Conservation (phyloP, 2,797 vertebrate species). For the Brachyrhaphis roseni region DNA sequence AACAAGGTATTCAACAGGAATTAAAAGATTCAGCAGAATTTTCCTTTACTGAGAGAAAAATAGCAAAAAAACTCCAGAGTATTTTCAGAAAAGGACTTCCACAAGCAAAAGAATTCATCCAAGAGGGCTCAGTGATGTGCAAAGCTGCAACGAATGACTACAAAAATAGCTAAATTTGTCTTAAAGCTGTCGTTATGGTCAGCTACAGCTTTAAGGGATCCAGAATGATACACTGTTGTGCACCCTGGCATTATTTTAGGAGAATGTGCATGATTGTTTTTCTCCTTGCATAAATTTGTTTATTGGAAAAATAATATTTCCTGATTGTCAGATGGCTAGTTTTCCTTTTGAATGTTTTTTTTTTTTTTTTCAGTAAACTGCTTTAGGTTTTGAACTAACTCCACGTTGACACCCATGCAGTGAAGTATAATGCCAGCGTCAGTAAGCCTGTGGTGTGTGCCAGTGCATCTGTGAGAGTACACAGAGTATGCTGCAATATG, state of each 20-base stretch:
- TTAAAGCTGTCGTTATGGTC: neutral
- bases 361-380: neutral
- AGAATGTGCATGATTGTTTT: neutral
- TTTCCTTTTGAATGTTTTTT: neutral
- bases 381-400: constrained; percentile 4
- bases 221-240: neutral
- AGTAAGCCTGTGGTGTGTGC: constrained; percentile 41
- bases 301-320: neutral
- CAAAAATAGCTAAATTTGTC: too few relatives aligned
- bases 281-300: neutral
- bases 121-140: neutral
- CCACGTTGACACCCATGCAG: neutral
- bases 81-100: neutral
- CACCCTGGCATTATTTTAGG: neutral
- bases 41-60: neutral
- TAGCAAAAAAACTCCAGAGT: neutral
- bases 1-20: neutral
- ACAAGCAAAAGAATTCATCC: neutral
- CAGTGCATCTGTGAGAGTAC: constrained; percentile 43
- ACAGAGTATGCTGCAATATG: constrained; percentile 71
- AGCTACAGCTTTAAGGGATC: neutral
- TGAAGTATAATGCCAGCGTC: neutral
- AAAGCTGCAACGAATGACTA: neutral
- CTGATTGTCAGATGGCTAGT: neutral
- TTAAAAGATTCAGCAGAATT: neutral